These are phyloP conservation scores for Andrena camellia DNA, from an alignment of 2,888 invertebrate species.

Conservation along the genomic window DNA sequence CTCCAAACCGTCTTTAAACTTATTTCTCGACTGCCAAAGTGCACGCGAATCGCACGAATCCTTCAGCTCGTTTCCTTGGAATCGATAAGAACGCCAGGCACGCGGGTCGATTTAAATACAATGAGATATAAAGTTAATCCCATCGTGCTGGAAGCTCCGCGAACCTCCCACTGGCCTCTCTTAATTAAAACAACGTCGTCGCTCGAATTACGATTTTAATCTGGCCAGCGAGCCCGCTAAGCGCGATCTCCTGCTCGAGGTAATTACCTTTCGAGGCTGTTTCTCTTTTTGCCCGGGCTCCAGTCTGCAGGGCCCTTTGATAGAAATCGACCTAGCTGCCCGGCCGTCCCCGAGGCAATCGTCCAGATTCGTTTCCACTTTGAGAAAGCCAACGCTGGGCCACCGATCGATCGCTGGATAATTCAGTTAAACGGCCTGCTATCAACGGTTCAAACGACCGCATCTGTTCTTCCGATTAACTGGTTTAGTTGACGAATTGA, in stretches of 20 bases:
- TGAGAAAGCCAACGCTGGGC: constrained; percentile 26
- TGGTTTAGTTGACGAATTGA: constrained; percentile 81
- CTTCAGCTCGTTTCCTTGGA: neutral
- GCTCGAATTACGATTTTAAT: constrained; percentile 53
- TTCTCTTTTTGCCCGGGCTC: constrained; percentile 20
- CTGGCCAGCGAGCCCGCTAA: constrained; percentile 14
- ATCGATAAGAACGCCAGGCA: neutral
- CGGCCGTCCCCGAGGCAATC: constrained; percentile 34
- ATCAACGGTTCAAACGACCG: constrained; percentile 72
- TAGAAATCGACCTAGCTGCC: constrained; percentile 10
- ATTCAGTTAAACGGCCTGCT: constrained; percentile 72
- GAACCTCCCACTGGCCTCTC: constrained; percentile 29
- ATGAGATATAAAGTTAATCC: constrained; percentile 39
- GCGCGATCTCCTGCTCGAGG: constrained; percentile 19
- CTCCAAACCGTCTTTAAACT: neutral
- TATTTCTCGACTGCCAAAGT: neutral
- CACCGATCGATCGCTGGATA: constrained; percentile 73
- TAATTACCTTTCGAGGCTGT: constrained; percentile 45
- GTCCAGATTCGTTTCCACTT: constrained; percentile 37
- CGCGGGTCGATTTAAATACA: constrained; percentile 40
- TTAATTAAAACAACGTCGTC: constrained; percentile 53
- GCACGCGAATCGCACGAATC: neutral
- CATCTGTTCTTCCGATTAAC: constrained; percentile 77
- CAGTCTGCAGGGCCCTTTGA: constrained; percentile 18
- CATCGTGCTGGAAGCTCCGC: constrained; percentile 22